These are phyloP conservation scores for Fregata magnificens DNA, from an alignment of 2,113 vertebrate species.

Conservation along the genomic window DNA sequence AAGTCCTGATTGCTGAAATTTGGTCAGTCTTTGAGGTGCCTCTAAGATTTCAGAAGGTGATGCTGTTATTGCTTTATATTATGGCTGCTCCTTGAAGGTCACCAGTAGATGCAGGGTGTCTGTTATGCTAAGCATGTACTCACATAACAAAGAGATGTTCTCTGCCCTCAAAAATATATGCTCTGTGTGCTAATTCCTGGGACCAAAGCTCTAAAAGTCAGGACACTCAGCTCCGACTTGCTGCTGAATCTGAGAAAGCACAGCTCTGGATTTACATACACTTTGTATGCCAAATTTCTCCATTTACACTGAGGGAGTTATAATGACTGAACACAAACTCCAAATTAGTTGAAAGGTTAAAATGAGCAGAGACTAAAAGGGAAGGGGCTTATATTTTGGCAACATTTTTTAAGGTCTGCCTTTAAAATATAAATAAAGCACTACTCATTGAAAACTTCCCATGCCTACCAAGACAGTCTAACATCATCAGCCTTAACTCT, in stretches of 20 bases:
- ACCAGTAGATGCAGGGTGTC: neutral
- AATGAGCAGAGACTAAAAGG: neutral
- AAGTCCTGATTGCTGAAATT: neutral
- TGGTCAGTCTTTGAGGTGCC: neutral
- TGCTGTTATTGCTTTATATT: neutral
- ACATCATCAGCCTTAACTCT: neutral
- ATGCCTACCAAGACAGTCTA: neutral
- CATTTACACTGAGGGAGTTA: neutral
- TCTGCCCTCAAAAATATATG: neutral
- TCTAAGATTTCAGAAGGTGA: neutral
- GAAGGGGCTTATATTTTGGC: neutral
- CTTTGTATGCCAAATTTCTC: neutral
- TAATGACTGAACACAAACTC: neutral
- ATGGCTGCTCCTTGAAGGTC: neutral
- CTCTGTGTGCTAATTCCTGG: neutral
- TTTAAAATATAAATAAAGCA: neutral
- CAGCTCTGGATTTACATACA: neutral
- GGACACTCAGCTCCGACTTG: neutral
- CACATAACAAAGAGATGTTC: neutral
- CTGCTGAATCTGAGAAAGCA: neutral
- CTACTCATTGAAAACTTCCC: neutral
- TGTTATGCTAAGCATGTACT: neutral
- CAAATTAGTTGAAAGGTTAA: neutral
- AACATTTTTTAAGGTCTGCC: neutral
- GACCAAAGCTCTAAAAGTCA: neutral